phyloP scores from a whole-genome alignment of 2,113 vertebrate species.

The Garra rufa region DNA sequence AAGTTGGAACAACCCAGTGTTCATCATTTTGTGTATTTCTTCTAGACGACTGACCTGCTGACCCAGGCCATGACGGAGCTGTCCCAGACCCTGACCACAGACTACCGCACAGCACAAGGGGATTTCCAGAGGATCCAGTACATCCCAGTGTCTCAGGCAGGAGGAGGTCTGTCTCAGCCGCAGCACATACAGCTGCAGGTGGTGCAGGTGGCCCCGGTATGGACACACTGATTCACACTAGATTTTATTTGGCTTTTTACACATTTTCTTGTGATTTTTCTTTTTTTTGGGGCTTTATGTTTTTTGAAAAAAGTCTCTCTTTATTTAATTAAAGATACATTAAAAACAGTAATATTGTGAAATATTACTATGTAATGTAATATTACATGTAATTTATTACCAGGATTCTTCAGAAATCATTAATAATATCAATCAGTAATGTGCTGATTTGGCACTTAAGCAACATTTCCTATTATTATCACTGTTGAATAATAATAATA shows the following conservation, averaged over 20 bases:
- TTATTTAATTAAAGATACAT: too few species aligned
- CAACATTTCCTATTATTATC: too few species aligned
- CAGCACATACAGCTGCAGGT: constrained; percentile 98
- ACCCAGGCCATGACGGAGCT: constrained; percentile 98
- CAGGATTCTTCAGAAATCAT: too few species aligned
- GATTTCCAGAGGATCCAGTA: constrained; percentile 98
- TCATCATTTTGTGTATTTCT: too few species aligned
- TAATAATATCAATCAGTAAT: too few species aligned
- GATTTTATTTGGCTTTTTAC: background rate
- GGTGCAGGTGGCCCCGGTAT: constrained; percentile 94
- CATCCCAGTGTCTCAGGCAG: constrained; percentile 90
- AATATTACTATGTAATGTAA: too few species aligned
- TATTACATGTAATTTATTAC: too few species aligned
- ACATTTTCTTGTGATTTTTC: background rate
- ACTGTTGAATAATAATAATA: too few species aligned
- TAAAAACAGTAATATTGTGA: too few species aligned
- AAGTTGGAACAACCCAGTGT: too few species aligned
- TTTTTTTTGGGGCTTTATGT: background rate
- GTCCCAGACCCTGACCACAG: constrained; percentile 93
- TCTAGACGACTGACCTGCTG: constrained; percentile 92
- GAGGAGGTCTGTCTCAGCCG: constrained; percentile 83
- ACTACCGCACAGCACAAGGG: constrained; percentile 90
- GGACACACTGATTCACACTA: constrained; percentile 30
- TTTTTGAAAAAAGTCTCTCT: background rate
- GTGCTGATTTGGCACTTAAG: too few species aligned